Conservation (phyloP, 2,113 vertebrate species). For the Poecile atricapillus region DNA sequence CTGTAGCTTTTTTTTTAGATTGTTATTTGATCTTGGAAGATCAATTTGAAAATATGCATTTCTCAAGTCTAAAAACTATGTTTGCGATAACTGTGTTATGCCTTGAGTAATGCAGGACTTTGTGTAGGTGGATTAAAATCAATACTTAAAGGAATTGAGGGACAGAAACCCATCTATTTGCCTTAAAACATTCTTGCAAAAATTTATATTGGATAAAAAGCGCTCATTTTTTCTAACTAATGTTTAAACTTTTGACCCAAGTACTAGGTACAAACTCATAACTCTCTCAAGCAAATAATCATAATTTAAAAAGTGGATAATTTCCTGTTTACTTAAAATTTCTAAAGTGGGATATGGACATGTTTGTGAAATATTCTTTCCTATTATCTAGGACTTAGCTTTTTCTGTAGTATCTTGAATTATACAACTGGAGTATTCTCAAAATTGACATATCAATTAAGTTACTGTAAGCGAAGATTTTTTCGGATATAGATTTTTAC, state of each 20-base stretch:
- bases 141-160: background rate
- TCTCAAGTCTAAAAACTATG: background rate
- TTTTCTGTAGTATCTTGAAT: background rate
- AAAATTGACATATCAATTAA: background rate
- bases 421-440: background rate
- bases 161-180: background rate
- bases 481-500: background rate
- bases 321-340: background rate
- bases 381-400: background rate
- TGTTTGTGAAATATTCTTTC: background rate
- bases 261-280: background rate
- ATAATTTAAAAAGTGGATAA: background rate
- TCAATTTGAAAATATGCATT: background rate
- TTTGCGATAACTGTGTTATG: background rate
- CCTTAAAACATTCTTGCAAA: background rate
- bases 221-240: fast-evolving
- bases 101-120: background rate
- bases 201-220: background rate
- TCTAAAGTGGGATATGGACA: background rate
- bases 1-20: background rate
- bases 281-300: background rate
- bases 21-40: background rate
- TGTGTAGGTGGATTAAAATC: background rate
- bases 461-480: background rate
- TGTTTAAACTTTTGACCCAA: background rate